Base-by-base conservation (phyloP, 1,140 invertebrate genomes). In the Sycophaga agraensis region DNA sequence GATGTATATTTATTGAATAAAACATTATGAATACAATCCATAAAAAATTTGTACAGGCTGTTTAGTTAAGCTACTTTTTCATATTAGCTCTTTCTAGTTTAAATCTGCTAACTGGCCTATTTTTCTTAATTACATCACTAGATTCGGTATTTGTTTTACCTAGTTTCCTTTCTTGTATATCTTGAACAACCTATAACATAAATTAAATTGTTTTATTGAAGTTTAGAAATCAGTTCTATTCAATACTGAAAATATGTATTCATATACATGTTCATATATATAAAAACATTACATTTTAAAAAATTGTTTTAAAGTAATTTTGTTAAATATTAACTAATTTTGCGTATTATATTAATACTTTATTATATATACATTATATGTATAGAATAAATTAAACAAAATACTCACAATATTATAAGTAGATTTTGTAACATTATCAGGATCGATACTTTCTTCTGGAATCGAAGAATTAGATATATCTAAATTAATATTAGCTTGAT, bases 61-160 rank as follows among this genome's bases (percentile, higher is more conserved):
- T n/a, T n/a, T n/a, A n/a, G n/a, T n/a, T n/a, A n/a, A n/a, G 22
- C 34, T 59, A 54, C 64, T 65, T 67, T 39, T 65, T 68, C 16
- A 64, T 31, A 28, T 34, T 63, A 35, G 59, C 19, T 50, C 69
- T 43, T 64, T 68, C 68, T 46, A 69, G 63, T 35, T 66, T 70
- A 37, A 72, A 72, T 65, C 67, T 69, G 40, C 70, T 72, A 16
- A 69, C 42, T 35, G 63, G 62, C 55, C 59, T 59, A 17, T 65
- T 62, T 39, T 63, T 54, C 22, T 14, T 45, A n/a, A 21, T 28
- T 26, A 35, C 1, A 26, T 66, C 60, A n/a, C 40, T 43, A 9
- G 14, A 28, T 43, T 58, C 43, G 28, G 51, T 39, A 12, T 31
- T 51, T 21, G 9, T 8, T 17, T 9, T 50, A 12, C n/a, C 35